Conservation (phyloP, 2,113 vertebrate species). For the Monopterus albus region DNA sequence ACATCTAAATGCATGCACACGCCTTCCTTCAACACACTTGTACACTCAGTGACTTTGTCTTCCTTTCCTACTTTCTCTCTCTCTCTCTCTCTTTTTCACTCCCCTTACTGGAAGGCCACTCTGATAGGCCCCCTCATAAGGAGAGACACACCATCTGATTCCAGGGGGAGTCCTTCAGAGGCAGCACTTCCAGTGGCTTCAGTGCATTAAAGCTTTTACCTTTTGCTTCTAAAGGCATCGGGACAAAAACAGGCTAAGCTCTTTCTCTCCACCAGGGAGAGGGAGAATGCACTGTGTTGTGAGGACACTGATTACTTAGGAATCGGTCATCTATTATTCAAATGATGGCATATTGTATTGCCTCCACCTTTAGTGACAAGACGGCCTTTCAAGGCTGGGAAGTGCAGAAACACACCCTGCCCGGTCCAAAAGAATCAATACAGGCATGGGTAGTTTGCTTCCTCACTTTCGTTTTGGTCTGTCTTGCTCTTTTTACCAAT, state of each 20-base stretch:
- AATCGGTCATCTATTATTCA: conserved; percentile 83
- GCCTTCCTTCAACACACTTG: conserved; percentile 38
- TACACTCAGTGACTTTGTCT: conserved; percentile 62
- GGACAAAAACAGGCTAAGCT: conserved; percentile 79
- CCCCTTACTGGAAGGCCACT: conserved; percentile 79
- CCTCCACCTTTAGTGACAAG: conserved; percentile 81
- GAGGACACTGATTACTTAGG: conserved; percentile 83
- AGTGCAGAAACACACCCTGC: conserved; percentile 74
- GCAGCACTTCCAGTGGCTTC: conserved; percentile 82
- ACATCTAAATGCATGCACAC: conserved; percentile 57
- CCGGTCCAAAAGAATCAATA: conserved; percentile 75
- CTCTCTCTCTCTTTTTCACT: conserved; percentile 46
- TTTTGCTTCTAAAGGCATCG: conserved; percentile 79
- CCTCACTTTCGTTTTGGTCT: conserved; percentile 52
- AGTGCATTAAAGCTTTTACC: conserved; percentile 84
- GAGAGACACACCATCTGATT: conserved; percentile 78
- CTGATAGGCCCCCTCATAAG: conserved; percentile 69
- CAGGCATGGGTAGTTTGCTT: conserved; percentile 60
- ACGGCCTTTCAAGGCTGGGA: conserved; percentile 77
- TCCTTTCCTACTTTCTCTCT: conserved; percentile 47
- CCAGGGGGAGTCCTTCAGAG: conserved; percentile 78
- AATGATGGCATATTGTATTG: conserved; percentile 73
- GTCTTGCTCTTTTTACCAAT: conserved; percentile 49
- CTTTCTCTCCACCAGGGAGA: conserved; percentile 71
- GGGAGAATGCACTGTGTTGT: conserved; percentile 81